Evolutionary conservation across 2,888 invertebrate genomes (phyloP).

Genomic region (Ferdinandea cuprea): DNA sequence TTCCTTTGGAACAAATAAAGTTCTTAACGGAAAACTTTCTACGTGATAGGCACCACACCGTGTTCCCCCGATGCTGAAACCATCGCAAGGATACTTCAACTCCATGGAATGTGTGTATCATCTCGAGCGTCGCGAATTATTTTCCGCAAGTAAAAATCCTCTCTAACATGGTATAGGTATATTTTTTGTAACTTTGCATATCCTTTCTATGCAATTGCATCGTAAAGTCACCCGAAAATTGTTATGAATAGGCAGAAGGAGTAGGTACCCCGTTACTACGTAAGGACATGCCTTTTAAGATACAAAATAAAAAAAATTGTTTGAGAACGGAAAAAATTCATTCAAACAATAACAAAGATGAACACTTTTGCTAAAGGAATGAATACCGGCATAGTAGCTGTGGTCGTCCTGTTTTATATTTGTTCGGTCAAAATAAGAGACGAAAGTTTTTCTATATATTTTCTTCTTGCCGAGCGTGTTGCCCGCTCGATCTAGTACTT

Average conservation of each 20-base stretch:
- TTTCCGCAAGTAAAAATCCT: conserved; percentile 49
- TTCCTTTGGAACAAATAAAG: conserved; percentile 66
- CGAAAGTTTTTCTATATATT: conserved; percentile 64
- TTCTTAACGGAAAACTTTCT: conserved; percentile 63
- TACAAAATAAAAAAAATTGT: conserved; percentile 40
- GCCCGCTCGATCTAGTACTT: conserved; percentile 1
- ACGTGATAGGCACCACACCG: conserved; percentile 65
- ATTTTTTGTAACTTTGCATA: no score
- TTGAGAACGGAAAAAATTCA: conserved; percentile 40
- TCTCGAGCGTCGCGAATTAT: conserved; percentile 63
- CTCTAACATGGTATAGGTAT: conserved; percentile 24
- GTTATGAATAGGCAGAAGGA: conserved; percentile 66
- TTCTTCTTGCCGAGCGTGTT: no score
- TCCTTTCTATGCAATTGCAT: conserved; percentile 72
- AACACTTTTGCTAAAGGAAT: conserved; percentile 23
- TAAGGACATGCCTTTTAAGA: conserved; percentile 2
- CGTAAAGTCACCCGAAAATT: conserved; percentile 67
- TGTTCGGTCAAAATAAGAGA: conserved; percentile 58
- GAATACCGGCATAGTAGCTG: conserved; percentile 42
- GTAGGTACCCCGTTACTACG: no score
- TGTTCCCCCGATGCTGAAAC: no score
- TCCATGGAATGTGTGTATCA: conserved; percentile 38
- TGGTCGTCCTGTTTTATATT: conserved; percentile 21
- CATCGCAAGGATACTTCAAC: conserved; percentile 4
- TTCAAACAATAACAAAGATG: conserved; percentile 57